Evolutionary conservation across 53 echinoderm and acorn worm genomes (phyloP), one percentile per base, ranked within the genome.

Genomic region (Zoroaster sp.): DNA sequence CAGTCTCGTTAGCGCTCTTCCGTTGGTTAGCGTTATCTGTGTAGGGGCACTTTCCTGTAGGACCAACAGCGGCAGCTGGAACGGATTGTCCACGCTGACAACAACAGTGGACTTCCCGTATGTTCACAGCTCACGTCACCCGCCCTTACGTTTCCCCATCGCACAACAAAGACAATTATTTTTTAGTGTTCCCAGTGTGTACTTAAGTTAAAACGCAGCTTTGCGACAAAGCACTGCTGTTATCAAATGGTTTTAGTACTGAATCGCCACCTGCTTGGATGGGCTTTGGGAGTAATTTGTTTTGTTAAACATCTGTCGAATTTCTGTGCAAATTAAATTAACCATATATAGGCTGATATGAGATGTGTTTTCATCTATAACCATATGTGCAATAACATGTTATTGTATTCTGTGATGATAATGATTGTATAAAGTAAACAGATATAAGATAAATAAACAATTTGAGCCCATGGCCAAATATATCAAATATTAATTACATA

Each of bases 1-100:
- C 81, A 8, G 81, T 40, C 68, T 81, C 44, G 81, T 81, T 81
- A 81, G 81, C 68, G 28, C 30, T 20, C 33, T 81, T 81, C 81
- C 81, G 81, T 31, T 43, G 28, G 17, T 21, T 32, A 32, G 66
- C 40, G 68, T 81, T 81, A 81, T 81, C 81, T 81, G 15, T 32
- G 67, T 10, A 34, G n/a, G 23, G 43, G 54, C 37, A 40, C 30
- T 34, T 81, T 81, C 81, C 81, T 81, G 81, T 21, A 18, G 20
- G n/a, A 41, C 73, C 40, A 40, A 41, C 40, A 40, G 42, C 69
- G 73, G 40, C 73, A 18, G 69, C 69, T 17, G 39, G 73, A 35
- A 14, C 36, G 32, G 0, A n/a, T n/a, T n/a, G n/a, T n/a, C n/a
- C n/a, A n/a, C n/a, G n/a, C n/a, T n/a, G n/a, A n/a, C n/a, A n/a